Base-by-base conservation (phyloP, 2,797 vertebrate species). In the Vespertilio murinus region DNA sequence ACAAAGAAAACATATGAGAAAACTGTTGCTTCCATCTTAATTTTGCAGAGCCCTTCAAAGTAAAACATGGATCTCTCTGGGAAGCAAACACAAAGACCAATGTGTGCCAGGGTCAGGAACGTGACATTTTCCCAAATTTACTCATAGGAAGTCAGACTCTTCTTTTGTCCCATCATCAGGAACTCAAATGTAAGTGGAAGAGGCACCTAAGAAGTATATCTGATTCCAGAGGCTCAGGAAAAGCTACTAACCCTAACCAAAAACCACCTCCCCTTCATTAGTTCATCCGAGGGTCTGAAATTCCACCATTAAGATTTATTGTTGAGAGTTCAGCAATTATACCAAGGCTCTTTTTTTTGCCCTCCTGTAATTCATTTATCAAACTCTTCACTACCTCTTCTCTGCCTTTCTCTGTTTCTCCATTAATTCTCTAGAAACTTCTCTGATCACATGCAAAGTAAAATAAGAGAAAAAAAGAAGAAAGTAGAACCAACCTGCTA, bases 381-480 rank as follows among this genome's bases (percentile, higher is more conserved):
- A 54, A 42, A 42, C 30, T 75, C 84, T 45, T 94, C 38, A 20
- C 16, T 20, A 30, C 47, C 13, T 59, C 45, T 71, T 75, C 64
- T 93, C 69, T 61, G 42, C 20, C 61, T 84, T 9, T 73, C 54
- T 40, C 88, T 71, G 28, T 20, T 17, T 69, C 54, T 64, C 88
- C 30, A 64, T 45, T 64, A 90, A 93, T 70, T 74, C 83, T 86
- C 81, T 71, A 88, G 82, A 8, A 85, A 81, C 35, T 11, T 90
- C 74, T 75, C 69, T 23, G 25, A 71, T 86, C 42, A 45, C 13
- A 52, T 52, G 38, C 69, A 80, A 75, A 82, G 56, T 56, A 78
- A 95, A 82, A 33, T 2, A 75, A 17, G 73, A 78, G 20, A 73
- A 17, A 23, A 61, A 71, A 79, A 59, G 13, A 75, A 61, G 23